These are phyloP conservation scores for Saguinus midas DNA, from an alignment of 2,113 vertebrate genomes.

Conservation along the genomic window DNA sequence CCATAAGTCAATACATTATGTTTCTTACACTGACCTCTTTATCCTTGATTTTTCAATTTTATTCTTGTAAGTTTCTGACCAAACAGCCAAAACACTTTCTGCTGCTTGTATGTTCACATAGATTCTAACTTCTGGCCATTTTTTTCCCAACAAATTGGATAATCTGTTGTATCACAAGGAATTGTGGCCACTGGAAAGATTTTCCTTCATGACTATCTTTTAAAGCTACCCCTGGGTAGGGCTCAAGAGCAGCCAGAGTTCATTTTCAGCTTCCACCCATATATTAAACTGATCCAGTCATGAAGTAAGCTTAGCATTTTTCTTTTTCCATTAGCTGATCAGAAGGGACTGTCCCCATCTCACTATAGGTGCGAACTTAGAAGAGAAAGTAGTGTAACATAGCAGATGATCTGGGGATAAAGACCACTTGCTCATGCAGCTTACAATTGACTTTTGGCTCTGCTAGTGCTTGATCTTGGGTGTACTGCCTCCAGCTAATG, in stretches of 20 bases:
- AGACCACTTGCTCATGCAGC: neutral
- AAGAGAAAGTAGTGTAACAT: neutral
- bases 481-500: neutral
- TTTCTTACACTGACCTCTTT: neutral
- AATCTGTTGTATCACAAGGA: neutral
- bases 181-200: neutral
- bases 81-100: neutral
- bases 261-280: neutral
- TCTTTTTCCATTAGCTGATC: neutral
- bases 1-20: neutral
- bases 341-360: neutral
- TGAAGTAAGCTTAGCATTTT: neutral
- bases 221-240: neutral
- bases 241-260: neutral
- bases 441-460: neutral
- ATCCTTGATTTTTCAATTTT: neutral
- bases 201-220: neutral
- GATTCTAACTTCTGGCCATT: neutral
- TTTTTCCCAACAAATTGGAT: neutral
- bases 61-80: neutral
- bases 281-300: neutral
- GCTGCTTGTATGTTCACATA: neutral
- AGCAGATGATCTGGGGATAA: neutral
- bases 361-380: neutral
- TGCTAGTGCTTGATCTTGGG: neutral